Conservation (phyloP, 2,113 vertebrate species). For the Festucalex cinctus region DNA sequence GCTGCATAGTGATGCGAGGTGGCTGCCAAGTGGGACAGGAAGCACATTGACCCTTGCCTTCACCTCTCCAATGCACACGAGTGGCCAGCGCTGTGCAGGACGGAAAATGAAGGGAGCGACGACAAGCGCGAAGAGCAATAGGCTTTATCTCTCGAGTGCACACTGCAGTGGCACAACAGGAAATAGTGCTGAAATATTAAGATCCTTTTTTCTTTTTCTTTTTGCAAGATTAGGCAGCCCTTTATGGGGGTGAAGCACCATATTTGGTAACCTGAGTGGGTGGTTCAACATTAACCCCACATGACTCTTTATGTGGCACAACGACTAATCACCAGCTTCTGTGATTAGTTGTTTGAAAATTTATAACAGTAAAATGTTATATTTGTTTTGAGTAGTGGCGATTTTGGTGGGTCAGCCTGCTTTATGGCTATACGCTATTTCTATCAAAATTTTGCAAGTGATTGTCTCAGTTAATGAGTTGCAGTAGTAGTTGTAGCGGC, state of each 20-base stretch:
- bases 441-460: no score
- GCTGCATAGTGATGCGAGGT: conserved; percentile 48
- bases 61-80: conserved; percentile 1
- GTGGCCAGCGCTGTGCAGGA: neutral
- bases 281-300: neutral
- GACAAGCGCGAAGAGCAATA: conserved; percentile 28
- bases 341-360: no score
- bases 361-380: no score
- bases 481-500: no score
- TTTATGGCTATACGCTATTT: no score
- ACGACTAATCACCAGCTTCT: neutral
- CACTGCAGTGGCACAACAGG: conserved; percentile 46
- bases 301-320: neutral
- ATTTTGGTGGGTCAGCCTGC: no score
- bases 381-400: no score
- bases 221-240: neutral
- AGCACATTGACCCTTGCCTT: conserved; percentile 3
- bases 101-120: conserved; percentile 29
- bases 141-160: conserved; percentile 17
- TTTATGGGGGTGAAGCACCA: neutral
- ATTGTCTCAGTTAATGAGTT: no score
- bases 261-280: neutral
- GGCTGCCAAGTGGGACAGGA: neutral
- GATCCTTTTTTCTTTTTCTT: conserved; percentile 28
- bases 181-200: conserved; percentile 26